Conservation (phyloP, 1,140 invertebrate species). For the Orussus abietinus region DNA sequence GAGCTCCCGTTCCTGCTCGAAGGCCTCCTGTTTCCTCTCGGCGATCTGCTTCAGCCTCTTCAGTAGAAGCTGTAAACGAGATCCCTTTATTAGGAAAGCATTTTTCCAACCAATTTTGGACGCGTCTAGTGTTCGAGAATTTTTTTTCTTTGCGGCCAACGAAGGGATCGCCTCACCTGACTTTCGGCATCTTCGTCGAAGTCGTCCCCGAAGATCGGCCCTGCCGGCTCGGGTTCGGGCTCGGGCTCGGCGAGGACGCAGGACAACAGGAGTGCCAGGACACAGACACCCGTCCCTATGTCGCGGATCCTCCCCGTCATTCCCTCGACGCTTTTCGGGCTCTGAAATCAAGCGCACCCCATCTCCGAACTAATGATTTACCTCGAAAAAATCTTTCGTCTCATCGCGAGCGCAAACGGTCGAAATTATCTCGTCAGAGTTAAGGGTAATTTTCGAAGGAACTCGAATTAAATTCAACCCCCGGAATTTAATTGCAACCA, state of each 20-base stretch:
- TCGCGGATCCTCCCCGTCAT: slow-evolving; percentile 34
- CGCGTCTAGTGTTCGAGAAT: background rate
- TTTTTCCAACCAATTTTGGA: no score
- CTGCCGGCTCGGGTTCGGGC: slow-evolving; percentile 26
- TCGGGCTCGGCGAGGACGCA: slow-evolving; percentile 26
- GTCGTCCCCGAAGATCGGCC: slow-evolving; percentile 24
- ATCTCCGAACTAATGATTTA: background rate
- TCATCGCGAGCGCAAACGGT: no score
- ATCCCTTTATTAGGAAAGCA: slow-evolving; percentile 5
- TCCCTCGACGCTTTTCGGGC: slow-evolving; percentile 23
- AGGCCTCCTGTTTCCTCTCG: slow-evolving; percentile 29
- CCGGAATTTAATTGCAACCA: no score
- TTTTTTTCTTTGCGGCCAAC: background rate
- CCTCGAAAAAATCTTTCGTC: no score
- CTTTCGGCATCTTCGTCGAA: slow-evolving; percentile 25
- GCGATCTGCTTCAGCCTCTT: slow-evolving; percentile 31
- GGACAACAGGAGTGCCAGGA: slow-evolving; percentile 32
- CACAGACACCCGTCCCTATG: slow-evolving; percentile 27
- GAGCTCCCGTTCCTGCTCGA: slow-evolving; percentile 33
- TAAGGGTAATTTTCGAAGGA: no score
- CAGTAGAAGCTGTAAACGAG: slow-evolving; percentile 27
- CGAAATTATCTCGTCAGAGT: no score
- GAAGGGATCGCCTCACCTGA: slow-evolving; percentile 23
- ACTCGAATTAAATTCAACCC: no score
- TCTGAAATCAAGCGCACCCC: slow-evolving; percentile 20